Base-by-base conservation (phyloP, 2,888 invertebrate species). In the Nemotelus nigrinus region DNA sequence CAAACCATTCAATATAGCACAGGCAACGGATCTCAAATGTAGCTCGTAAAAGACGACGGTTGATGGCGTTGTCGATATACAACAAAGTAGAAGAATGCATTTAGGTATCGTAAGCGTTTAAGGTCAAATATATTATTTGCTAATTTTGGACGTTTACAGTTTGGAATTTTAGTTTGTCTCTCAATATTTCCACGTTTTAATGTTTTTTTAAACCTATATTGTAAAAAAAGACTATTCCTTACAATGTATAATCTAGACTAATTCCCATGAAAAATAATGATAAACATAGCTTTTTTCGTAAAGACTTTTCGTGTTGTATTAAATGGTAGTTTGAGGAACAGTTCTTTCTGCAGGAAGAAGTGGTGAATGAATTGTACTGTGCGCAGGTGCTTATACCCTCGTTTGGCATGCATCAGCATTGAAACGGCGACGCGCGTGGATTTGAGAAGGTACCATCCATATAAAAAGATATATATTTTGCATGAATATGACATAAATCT, bases 1-100 rank as follows among this genome's bases (percentile, higher is more conserved):
- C 79, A 78, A 67, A 79, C 79, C 41, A 78, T 79, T 48, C 79
- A 79, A 45, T 79, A 79, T 58, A 79, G 63, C 47, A 64, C 77
- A 25, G 77, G 77, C 72, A 79, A 77, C 45, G 77, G 78, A 55
- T 77, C 79, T 43, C 79, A 79, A 76, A 63, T 79, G 44, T 78
- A 78, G 71, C 57, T 71, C 4, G 55, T 10, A 41, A 53, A 57
- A 43, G 53, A 70, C 2, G 7, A 7, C 3, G 7, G 41, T 7
- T 7, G 60, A 41, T 41, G 55, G 55, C 7, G 43, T 55, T 10
- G 25, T 70, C 67, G 39, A 43, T 43, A 55, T 25, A 55, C 70
- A 53, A 55, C 55, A 70, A 6, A 41, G 7, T 72, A 58, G 60
- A 6, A 25, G 25, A 25, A 3, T 45, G 60, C 72, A 58, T 72